Conservation (phyloP, 2,888 invertebrate genomes). For the Uropetala carovei region DNA sequence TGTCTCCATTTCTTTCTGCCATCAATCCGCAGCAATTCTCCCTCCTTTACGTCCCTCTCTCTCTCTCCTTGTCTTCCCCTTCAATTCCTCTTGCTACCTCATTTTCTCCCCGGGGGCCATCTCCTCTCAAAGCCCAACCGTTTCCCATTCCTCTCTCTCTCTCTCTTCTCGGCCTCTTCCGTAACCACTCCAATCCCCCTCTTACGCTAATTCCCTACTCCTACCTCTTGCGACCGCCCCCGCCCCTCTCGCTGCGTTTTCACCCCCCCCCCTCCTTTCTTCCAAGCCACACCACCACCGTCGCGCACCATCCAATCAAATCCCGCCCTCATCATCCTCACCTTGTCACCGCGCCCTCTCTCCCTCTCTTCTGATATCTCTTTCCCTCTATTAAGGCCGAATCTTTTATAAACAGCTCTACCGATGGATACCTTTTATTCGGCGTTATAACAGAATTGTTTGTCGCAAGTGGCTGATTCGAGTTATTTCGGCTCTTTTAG, state of each 20-base stretch:
- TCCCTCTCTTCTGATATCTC: background rate
- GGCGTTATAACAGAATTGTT: no score
- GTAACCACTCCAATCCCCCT: no score
- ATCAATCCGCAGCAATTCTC: background rate
- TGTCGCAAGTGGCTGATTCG: no score
- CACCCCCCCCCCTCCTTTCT: background rate
- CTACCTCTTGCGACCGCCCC: background rate
- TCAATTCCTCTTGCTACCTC: no score
- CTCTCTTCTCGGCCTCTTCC: no score
- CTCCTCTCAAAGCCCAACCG: no score
- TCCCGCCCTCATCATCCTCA: background rate
- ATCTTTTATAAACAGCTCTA: background rate
- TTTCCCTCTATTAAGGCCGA: background rate
- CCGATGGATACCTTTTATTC: no score
- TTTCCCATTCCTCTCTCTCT: no score
- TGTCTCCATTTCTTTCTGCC: background rate
- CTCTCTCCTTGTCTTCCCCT: no score
- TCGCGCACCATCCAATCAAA: background rate
- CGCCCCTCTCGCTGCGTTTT: background rate
- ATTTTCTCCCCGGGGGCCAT: no score
- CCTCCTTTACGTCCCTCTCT: background rate
- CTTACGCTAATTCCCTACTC: background rate
- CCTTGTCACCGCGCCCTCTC: constrained; percentile 1
- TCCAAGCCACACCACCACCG: no score
- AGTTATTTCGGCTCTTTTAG: no score